Conservation (phyloP, 2,888 invertebrate genomes). For the Xestia sexstrigata region DNA sequence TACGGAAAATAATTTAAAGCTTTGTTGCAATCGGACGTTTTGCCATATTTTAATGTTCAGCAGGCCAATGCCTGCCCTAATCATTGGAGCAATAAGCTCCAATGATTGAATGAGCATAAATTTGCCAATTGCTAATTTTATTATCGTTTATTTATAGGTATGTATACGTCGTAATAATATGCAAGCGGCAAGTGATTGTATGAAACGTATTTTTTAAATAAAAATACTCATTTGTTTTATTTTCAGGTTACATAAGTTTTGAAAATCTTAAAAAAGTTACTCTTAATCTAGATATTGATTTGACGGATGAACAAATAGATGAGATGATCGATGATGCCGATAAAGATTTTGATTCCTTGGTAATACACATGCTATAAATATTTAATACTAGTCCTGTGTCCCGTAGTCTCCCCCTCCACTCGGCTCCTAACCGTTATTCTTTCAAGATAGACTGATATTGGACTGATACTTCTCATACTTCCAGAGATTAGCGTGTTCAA, state of each 20-base stretch:
- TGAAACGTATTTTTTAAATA: no score
- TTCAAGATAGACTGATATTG: background rate
- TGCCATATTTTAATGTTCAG: background rate
- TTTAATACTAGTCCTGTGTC: background rate
- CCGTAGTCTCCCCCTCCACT: background rate
- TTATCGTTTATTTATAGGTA: background rate
- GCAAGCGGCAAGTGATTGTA: background rate
- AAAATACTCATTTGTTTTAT: background rate
- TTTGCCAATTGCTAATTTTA: no score
- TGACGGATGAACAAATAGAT: conserved; percentile 87
- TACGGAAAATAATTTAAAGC: background rate
- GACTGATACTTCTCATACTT: background rate
- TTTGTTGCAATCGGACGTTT: background rate
- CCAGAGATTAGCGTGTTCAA: background rate
- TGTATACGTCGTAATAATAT: background rate
- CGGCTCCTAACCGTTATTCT: background rate
- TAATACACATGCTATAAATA: conserved; percentile 64
- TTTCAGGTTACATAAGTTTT: conserved; percentile 81
- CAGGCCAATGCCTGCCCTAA: background rate
- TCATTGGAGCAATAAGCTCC: no score
- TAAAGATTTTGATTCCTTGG: conserved; percentile 84
- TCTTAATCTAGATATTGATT: conserved; percentile 77
- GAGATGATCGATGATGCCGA: conserved; percentile 89
- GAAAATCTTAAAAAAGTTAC: conserved; percentile 84
- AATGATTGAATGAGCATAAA: no score